phyloP scores from a whole-genome alignment of 2,888 invertebrate genomes.

The Mystacides longicornis region DNA sequence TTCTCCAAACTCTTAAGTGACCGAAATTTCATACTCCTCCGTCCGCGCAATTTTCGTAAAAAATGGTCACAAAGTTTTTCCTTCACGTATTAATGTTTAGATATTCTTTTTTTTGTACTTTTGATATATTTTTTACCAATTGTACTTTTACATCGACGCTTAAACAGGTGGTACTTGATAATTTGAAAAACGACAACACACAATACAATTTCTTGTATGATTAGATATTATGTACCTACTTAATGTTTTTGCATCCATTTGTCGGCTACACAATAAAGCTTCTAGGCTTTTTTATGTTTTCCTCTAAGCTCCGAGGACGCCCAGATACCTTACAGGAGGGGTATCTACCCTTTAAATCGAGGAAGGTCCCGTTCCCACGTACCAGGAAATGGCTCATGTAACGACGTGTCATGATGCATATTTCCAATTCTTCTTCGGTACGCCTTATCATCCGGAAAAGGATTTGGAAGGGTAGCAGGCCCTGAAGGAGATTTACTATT shows the following conservation, averaged over 20 bases:
- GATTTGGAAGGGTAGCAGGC: constrained; percentile 18
- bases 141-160: too few species aligned
- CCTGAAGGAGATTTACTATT: neutral
- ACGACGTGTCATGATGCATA: constrained; percentile 19
- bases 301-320: neutral
- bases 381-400: constrained; percentile 22
- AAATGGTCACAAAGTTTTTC: too few species aligned
- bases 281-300: neutral
- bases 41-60: too few species aligned
- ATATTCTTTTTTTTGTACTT: too few species aligned
- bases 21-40: too few species aligned
- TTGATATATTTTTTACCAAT: too few species aligned
- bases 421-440: constrained; percentile 10
- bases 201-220: neutral
- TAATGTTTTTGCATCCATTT: neutral
- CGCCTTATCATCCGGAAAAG: constrained; percentile 18
- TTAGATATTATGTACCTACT: too few species aligned
- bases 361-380: neutral
- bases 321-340: neutral
- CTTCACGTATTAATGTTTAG: too few species aligned
- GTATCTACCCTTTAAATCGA: neutral
- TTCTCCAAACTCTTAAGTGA: too few species aligned
- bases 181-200: neutral
- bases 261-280: neutral
- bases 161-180: too few species aligned